Base-by-base conservation (phyloP, 2,113 vertebrate genomes). In the Alces alces region DNA sequence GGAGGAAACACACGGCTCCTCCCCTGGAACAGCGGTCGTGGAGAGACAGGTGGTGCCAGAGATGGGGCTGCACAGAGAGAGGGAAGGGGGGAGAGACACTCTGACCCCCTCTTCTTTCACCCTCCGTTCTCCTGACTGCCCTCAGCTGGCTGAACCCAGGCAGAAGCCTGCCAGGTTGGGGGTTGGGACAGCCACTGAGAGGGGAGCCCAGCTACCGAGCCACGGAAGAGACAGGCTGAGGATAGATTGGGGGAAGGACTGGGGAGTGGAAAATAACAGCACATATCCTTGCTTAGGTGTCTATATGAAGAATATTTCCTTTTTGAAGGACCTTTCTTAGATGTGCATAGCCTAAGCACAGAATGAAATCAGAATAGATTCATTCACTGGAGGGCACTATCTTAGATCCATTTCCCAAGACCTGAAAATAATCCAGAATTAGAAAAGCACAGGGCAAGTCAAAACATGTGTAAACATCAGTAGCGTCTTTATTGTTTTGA, bases 381-480 rank as follows among this genome's bases (percentile, higher is more conserved):
- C n/a, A 55, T 25, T 52, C 36, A 12, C 6, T 12, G 55, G 21
- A 50, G 79, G 43, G n/a, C 28, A 27, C 25, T 43, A 2, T 45
- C 21, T 54, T 82, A 21, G 21, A 33, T 73, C 16, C 16, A 30
- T 61, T 83, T 89, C 36, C 23, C 1, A 36, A 54, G 39, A 58
- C 79, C 45, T 89, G 55, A 89, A 92, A 93, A 78, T 11, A 76
- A 95, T 7, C 15, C 50, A 78, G 27, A 91, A 76, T n/a, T 73
- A 28, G 33, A 11, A 70, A 70, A 79, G 23, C 15, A 25, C 7
- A 13, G 16, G 36, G 15, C 4, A 61, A 60, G 33, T 64, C 47
- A 80, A 84, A 87, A 78, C 9, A 30, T 23, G 25, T n/a, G 11
- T n/a, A 58, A 82, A 86, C 54, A 36, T 2, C n/a, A 16, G 61